phyloP scores from a whole-genome alignment of 2,113 vertebrate genomes.

The Myotis davidii region DNA sequence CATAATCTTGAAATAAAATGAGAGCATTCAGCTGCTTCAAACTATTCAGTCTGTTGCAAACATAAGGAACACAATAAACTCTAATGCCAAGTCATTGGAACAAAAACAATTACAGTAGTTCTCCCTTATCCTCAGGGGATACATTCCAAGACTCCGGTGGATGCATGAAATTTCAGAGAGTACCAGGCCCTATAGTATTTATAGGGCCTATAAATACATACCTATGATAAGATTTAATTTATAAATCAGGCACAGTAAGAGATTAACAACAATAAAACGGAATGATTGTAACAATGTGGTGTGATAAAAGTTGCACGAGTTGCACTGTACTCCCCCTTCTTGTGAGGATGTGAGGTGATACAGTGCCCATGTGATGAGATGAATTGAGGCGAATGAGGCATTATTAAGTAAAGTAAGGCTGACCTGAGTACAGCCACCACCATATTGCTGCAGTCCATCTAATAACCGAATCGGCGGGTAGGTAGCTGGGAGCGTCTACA shows the following conservation, averaged over 20 bases:
- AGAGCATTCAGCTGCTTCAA: background rate
- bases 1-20: slow-evolving; percentile 26
- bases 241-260: background rate
- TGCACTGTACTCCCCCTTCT: background rate
- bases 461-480: background rate
- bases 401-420: background rate
- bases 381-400: background rate
- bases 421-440: background rate
- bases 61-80: background rate
- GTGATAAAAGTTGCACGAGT: background rate
- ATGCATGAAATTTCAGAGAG: background rate
- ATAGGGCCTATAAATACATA: background rate
- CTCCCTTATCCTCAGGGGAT: background rate
- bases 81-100: background rate
- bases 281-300: background rate
- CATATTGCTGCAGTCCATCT: background rate
- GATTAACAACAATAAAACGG: background rate
- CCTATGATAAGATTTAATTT: background rate
- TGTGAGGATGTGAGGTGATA: background rate
- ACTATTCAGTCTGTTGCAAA: slow-evolving; percentile 12
- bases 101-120: background rate
- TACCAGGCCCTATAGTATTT: background rate
- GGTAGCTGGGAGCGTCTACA: background rate
- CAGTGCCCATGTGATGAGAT: background rate
- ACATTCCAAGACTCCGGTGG: background rate